Base-by-base conservation (phyloP, 2,888 invertebrate genomes). In the Macrosoma leucophasiata region DNA sequence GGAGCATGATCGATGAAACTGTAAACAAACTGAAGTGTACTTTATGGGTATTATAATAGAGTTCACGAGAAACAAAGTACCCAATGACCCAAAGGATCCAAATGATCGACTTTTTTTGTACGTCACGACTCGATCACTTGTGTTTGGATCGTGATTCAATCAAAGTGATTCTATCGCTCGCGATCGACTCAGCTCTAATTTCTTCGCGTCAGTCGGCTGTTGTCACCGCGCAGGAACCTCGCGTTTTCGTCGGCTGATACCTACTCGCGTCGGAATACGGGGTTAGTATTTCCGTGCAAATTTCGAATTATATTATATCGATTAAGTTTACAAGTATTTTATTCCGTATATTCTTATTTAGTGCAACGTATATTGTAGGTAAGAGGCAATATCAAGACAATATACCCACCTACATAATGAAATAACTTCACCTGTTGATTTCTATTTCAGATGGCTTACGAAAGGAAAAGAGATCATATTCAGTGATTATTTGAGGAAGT, bases 191-290 rank as follows among this genome's bases (percentile, higher is more conserved):
- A n/a, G n/a, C n/a, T n/a, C n/a, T n/a, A n/a, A 17, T 26, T 36
- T 30, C 18, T 36, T 33, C 30, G 36, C 30, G 36, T 36, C 30
- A 36, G 26, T 36, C 26, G 26, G 36, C 13, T 12, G 26, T 14
- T 26, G 36, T 30, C 29, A 36, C 36, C 21, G 21, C 17, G 26
- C 21, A 23, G 30, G 12, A 10, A 30, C 21, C 33, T 17, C 10
- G 33, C 23, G 23, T 32, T 25, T 32, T 32, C 20, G 32, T 12
- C 32, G 32, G 26, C 32, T 32, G 32, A 26, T 32, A 26, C 33
- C 18, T 33, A 33, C 23, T 15, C 18, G 23, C 19, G 33, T 4
- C 10, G 21, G 28, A 1, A 8, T n/a, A 33, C 13, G 33, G 14
- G 33, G 33, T 33, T 28, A 33, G 33, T 33, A 33, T 33, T 28